These are phyloP conservation scores for Corythoichthys intestinalis DNA, from an alignment of 2,113 vertebrate genomes.

Conservation along the genomic window DNA sequence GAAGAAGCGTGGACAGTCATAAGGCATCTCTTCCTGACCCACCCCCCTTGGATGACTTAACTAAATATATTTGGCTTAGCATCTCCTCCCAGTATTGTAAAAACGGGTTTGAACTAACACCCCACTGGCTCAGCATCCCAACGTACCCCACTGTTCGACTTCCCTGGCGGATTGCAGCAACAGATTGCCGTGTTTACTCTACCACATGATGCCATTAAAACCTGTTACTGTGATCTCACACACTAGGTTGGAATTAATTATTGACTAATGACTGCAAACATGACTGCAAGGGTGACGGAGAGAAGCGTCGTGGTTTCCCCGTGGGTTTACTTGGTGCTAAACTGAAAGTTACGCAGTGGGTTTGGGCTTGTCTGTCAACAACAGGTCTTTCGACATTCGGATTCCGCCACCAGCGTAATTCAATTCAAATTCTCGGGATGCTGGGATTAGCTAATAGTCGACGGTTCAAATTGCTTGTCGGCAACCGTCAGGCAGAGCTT, in stretches of 20 bases:
- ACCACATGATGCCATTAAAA: conserved; percentile 73
- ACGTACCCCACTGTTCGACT: conserved; percentile 59
- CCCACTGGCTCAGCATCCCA: conserved; percentile 62
- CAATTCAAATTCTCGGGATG: conserved; percentile 13
- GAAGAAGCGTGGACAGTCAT: conserved; percentile 67
- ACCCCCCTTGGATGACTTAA: conserved; percentile 70
- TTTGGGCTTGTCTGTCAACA: conserved; percentile 62
- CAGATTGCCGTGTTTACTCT: conserved; percentile 75
- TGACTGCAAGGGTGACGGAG: conserved; percentile 51
- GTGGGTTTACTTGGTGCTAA: conserved; percentile 54
- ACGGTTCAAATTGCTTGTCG: conserved; percentile 26
- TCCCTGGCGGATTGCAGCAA: conserved; percentile 71
- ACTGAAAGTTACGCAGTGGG: conserved; percentile 71
- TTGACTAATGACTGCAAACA: conserved; percentile 72
- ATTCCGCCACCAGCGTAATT: conserved; percentile 28
- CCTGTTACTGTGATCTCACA: conserved; percentile 74
- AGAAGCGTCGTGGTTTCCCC: conserved; percentile 38
- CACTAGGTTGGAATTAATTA: conserved; percentile 70
- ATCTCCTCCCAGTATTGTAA: conserved; percentile 54
- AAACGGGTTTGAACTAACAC: conserved; percentile 65
- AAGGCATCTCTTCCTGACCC: conserved; percentile 73
- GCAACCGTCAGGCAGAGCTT: conserved; percentile 42
- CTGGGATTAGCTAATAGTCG: conserved; percentile 1
- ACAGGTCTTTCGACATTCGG: conserved; percentile 61
- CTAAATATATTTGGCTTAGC: conserved; percentile 67